These are phyloP conservation scores for Mormoops blainvillei DNA, from an alignment of 2,113 vertebrate species.

Conservation along the genomic window DNA sequence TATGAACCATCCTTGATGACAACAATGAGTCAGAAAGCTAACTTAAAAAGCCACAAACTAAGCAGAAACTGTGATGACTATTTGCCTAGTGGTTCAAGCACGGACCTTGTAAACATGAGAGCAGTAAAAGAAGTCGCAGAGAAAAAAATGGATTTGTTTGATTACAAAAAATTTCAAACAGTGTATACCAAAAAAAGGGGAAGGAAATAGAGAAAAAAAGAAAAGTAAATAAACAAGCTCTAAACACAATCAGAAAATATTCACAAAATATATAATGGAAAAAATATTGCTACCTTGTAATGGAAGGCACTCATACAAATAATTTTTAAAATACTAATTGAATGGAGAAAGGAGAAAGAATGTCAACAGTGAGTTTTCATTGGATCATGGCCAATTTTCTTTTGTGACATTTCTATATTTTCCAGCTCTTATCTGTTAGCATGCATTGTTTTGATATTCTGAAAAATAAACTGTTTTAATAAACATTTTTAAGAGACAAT, in stretches of 20 bases:
- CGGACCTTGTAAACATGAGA: not conserved
- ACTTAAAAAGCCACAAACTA: not conserved
- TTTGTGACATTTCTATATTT: not conserved
- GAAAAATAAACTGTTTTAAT: not conserved
- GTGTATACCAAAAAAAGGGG: not conserved
- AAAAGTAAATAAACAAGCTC: not conserved
- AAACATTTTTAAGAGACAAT: not conserved
- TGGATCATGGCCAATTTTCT: not conserved
- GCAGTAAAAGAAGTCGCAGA: not conserved
- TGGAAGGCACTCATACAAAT: not conserved
- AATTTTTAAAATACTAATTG: slow-evolving; percentile 8
- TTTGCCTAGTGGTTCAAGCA: not conserved
- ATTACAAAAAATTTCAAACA: not conserved
- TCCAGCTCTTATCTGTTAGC: not conserved
- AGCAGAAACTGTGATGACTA: not conserved
- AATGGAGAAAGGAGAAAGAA: not conserved
- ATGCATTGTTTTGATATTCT: not conserved
- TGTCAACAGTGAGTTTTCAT: not conserved
- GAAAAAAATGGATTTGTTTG: not conserved
- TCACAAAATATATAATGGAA: not conserved
- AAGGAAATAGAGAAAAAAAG: not conserved
- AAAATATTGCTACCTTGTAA: not conserved
- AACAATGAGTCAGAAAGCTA: not conserved
- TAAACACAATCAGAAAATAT: not conserved
- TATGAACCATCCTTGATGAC: not conserved